Conservation (phyloP, 2,888 invertebrate genomes). For the Vesta saturnalis region DNA sequence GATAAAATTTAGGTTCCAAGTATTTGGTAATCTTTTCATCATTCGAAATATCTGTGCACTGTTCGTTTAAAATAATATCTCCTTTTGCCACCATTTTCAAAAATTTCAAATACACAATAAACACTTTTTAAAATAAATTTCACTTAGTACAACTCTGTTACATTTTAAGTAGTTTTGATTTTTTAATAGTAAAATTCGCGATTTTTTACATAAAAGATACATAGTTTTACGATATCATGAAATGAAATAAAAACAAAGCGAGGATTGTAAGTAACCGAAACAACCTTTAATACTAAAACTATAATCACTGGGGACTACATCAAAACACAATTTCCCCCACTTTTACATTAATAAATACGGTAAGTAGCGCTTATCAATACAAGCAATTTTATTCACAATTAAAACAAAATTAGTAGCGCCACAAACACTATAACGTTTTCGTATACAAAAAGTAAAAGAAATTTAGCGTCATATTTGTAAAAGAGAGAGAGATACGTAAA, state of each 20-base stretch:
- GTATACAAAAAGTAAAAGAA: neutral
- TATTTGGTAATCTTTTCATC: neutral
- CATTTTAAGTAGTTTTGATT: no score
- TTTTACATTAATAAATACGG: neutral
- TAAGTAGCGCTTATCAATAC: constrained; percentile 3
- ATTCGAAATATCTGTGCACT: constrained; percentile 16
- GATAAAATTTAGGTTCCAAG: constrained; percentile 15
- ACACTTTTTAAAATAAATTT: no score
- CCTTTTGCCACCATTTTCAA: constrained; percentile 51
- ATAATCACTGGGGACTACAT: neutral
- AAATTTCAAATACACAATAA: no score
- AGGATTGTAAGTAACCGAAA: neutral
- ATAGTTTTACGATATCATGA: neutral
- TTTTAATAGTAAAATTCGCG: neutral
- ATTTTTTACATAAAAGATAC: neutral
- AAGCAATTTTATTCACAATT: neutral
- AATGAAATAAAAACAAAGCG: neutral
- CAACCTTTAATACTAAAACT: neutral
- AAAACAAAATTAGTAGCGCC: neutral
- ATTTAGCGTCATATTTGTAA: neutral
- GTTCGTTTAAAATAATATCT: constrained; percentile 43
- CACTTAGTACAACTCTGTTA: neutral
- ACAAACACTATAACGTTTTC: neutral
- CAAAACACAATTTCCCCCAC: neutral
- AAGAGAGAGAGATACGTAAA: neutral